Percentiles rank a stretch among this genome's conserved stretches.
These are phyloP conservation scores for Cataglyphis altisquamis DNA, from an alignment of 2,888 invertebrate species.

Conservation along the genomic window DNA sequence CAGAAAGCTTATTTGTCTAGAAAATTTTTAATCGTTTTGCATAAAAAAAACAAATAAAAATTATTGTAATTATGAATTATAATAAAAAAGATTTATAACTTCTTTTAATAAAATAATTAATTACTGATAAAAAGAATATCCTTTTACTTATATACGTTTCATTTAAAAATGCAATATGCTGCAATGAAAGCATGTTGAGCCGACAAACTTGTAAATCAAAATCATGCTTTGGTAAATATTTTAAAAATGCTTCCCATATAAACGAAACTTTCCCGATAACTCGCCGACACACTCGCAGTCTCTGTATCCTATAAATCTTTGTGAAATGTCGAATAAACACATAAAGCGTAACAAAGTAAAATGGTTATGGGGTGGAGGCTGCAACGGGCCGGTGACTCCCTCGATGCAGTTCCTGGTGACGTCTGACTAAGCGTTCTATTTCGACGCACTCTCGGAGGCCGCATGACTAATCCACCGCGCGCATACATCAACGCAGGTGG, in stretches of 20 bases:
- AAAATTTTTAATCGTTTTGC: constrained; percentile 1
- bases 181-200: neutral
- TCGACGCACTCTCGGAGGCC: constrained; percentile 76
- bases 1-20: neutral
- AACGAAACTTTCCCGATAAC: neutral
- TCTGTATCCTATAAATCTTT: neutral
- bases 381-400: constrained; percentile 71
- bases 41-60: neutral
- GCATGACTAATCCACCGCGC: constrained; percentile 77
- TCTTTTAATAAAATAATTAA: neutral
- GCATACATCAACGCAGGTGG: constrained; percentile 75
- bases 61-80: neutral
- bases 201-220: neutral
- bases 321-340: constrained; percentile 48
- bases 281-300: neutral
- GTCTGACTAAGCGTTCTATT: constrained; percentile 82
- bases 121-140: neutral
- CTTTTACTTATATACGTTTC: neutral
- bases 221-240: neutral
- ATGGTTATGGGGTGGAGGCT: constrained; percentile 37
- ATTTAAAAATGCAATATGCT: neutral
- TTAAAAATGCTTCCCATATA: neutral
- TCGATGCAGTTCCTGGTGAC: constrained; percentile 76
- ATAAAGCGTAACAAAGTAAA: constrained; percentile 70
- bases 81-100: neutral